Evolutionary conservation across 1,140 invertebrate species (phyloP).

Genomic region (Anoplophora glabripennis): DNA sequence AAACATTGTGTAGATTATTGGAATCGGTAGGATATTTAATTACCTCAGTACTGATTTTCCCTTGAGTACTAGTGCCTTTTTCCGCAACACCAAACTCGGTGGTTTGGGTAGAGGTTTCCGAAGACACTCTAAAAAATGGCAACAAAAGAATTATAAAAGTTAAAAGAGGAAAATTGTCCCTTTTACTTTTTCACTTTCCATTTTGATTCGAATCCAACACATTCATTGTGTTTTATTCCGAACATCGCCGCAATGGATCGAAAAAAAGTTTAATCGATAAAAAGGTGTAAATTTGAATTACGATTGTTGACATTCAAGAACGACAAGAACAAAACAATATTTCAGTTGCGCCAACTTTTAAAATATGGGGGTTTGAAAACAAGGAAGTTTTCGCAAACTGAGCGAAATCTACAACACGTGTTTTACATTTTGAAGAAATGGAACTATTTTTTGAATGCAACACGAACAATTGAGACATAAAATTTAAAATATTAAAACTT

Average conservation of each 20-base stretch:
- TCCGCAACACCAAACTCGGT: constrained; percentile 25
- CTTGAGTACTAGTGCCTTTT: constrained; percentile 20
- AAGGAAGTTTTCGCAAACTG: too few species aligned
- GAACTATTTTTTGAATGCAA: too few species aligned
- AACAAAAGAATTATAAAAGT: constrained; percentile 1
- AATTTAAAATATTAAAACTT: too few species aligned
- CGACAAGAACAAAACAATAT: too few species aligned
- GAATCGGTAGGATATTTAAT: background rate
- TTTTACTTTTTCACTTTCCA: constrained; percentile 45
- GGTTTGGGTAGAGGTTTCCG: constrained; percentile 33
- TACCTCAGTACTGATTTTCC: constrained; percentile 20
- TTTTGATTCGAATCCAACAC: constrained; percentile 45
- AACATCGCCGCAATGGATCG: constrained; percentile 31
- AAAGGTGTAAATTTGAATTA: background rate
- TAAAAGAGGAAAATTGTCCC: background rate
- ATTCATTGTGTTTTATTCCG: constrained; percentile 39
- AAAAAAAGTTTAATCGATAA: background rate
- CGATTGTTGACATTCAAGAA: too few species aligned
- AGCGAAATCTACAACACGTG: too few species aligned
- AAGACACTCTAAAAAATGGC: constrained; percentile 30
- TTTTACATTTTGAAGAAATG: too few species aligned
- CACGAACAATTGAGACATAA: too few species aligned
- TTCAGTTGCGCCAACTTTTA: too few species aligned
- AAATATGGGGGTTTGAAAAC: too few species aligned
- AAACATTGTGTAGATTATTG: constrained; percentile 4